These are phyloP conservation scores for Julus scandinavius DNA, from an alignment of 2,888 invertebrate species.

Conservation along the genomic window DNA sequence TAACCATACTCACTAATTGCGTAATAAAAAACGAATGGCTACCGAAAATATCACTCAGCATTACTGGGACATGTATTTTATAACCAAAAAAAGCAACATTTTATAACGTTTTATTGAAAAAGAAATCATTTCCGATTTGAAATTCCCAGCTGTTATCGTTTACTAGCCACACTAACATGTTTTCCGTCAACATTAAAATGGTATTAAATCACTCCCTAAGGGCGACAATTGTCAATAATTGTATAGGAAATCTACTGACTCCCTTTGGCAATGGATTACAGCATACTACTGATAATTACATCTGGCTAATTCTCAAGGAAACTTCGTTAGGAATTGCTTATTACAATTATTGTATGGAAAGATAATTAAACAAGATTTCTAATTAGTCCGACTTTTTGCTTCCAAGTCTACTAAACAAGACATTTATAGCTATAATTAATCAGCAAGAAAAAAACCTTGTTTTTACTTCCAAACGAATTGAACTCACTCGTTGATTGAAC, in stretches of 20 bases:
- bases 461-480: background rate
- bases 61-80: too few species aligned
- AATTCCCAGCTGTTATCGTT: too few species aligned
- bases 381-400: background rate
- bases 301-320: background rate
- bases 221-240: background rate
- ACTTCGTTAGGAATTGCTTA: background rate
- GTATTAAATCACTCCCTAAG: background rate
- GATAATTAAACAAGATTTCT: slow-evolving; percentile 9
- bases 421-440: slow-evolving; percentile 6
- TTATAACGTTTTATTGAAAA: too few species aligned
- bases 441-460: background rate
- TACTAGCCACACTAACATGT: background rate
- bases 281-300: background rate
- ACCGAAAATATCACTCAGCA: background rate
- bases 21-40: too few species aligned
- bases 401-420: background rate
- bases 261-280: background rate
- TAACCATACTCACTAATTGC: too few species aligned
- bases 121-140: too few species aligned
- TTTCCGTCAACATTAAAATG: background rate
- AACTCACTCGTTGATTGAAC: background rate
- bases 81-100: too few species aligned
- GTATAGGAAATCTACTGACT: background rate
- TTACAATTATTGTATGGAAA: background rate